A percentile compares a stretch with the other conserved stretches of the same genome.
These are phyloP conservation scores for Plemyria rubiginata DNA, from an alignment of 2,888 invertebrate species.

Conservation along the genomic window DNA sequence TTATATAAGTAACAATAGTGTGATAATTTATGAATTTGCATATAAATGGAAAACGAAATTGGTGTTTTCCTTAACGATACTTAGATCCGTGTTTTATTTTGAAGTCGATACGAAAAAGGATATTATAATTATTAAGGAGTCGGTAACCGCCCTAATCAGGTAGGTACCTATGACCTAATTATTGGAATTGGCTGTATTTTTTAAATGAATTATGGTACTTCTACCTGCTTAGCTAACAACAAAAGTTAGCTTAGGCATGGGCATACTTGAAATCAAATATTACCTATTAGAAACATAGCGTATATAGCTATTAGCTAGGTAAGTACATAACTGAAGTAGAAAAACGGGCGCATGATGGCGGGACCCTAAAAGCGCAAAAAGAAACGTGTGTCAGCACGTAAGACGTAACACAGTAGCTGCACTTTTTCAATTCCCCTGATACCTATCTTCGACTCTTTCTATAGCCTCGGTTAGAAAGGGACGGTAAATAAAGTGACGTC, in stretches of 20 bases:
- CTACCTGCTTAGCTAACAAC: no score
- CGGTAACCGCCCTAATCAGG: background rate
- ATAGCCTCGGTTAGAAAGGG: background rate
- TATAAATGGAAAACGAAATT: conserved; percentile 28
- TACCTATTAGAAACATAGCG: no score
- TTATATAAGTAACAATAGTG: conserved; percentile 28
- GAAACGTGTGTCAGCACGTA: background rate
- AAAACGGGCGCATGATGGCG: background rate
- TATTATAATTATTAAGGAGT: background rate
- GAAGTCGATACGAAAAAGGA: background rate
- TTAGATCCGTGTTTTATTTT: conserved; percentile 8
- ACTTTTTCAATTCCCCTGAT: conserved; percentile 1
- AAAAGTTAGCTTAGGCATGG: no score
- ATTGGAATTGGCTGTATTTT: no score
- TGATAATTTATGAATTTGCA: conserved; percentile 30
- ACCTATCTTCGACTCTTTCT: conserved; percentile 1
- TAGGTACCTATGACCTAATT: no score
- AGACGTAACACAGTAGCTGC: conserved; percentile 9
- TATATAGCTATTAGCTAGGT: no score
- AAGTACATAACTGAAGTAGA: no score
- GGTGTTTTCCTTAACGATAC: conserved; percentile 18
- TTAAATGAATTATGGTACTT: no score
- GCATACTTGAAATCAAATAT: no score
- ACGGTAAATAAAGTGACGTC: conserved; percentile 10
- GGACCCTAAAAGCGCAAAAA: conserved; percentile 11